A percentile compares a stretch with the other conserved stretches of the same genome.
Evolutionary conservation across 2,797 vertebrate genomes (phyloP).

Genomic region (Lacerta bilineata): DNA sequence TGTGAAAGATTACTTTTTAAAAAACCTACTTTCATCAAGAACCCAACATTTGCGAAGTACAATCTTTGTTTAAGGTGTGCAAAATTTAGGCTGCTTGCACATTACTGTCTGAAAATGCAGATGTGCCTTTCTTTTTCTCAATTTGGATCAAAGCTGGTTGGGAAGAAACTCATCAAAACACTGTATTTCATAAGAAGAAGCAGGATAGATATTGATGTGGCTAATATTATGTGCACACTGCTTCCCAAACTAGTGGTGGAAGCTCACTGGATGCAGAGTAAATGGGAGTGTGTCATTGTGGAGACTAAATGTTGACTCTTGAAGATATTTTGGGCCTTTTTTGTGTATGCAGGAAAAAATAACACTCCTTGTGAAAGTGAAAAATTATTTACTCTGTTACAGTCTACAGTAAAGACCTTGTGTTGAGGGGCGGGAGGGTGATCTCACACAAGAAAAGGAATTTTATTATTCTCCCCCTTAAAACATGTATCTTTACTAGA

Average conservation of each 20-base stretch:
- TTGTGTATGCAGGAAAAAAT: constrained; percentile 39
- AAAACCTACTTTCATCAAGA: constrained; percentile 43
- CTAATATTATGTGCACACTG: no score
- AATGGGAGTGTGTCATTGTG: constrained; percentile 33
- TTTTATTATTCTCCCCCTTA: constrained; percentile 26
- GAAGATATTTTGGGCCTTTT: constrained; percentile 33
- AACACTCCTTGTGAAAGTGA: constrained; percentile 50
- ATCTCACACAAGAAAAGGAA: constrained; percentile 13
- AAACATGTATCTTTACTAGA: background rate
- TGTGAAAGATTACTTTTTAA: background rate
- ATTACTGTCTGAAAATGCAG: no score
- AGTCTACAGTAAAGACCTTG: constrained; percentile 67
- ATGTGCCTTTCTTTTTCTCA: no score
- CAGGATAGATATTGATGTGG: no score
- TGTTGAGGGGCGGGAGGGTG: constrained; percentile 34
- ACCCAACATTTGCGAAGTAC: constrained; percentile 33
- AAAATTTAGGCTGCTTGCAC: constrained; percentile 12
- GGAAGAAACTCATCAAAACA: no score
- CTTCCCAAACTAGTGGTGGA: no score
- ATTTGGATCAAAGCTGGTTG: no score
- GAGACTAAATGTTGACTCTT: constrained; percentile 43
- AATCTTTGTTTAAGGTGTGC: constrained; percentile 39
- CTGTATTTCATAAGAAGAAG: no score
- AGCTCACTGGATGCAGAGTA: no score
- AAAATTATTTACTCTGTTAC: constrained; percentile 54